A percentile compares a stretch with the other conserved stretches of the same genome.
These are phyloP conservation scores for Clitarchus hookeri DNA, from an alignment of 2,888 invertebrate species.

Conservation along the genomic window DNA sequence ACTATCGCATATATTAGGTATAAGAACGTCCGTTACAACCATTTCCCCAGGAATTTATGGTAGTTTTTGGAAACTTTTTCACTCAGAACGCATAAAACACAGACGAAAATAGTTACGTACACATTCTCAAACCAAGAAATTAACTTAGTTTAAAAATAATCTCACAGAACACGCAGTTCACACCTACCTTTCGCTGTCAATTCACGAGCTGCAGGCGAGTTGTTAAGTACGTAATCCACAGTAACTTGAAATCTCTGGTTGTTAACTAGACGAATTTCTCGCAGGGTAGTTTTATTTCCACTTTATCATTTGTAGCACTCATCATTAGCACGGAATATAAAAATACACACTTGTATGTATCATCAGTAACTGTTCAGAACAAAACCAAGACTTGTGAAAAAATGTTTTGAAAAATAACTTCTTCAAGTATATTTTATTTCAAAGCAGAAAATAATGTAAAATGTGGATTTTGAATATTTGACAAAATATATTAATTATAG, in stretches of 20 bases:
- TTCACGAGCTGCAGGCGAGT: not conserved
- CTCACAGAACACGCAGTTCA: too few relatives aligned
- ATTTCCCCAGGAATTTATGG: too few relatives aligned
- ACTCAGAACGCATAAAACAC: too few relatives aligned
- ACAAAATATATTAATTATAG: not conserved
- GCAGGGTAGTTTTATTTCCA: not conserved
- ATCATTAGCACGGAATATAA: not conserved
- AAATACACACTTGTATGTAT: not conserved
- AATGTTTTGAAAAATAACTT: not conserved
- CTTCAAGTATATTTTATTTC: not conserved
- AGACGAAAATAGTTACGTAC: too few relatives aligned
- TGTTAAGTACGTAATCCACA: not conserved
- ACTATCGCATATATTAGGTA: too few relatives aligned
- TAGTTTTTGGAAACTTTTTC: too few relatives aligned
- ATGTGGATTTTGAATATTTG: not conserved
- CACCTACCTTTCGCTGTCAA: not conserved
- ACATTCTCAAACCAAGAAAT: too few relatives aligned
- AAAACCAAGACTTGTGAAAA: not conserved
- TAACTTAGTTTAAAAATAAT: too few relatives aligned
- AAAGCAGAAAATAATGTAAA: not conserved
- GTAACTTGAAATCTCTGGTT: not conserved
- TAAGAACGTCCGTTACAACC: too few relatives aligned
- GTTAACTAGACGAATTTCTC: constrained; percentile 3
- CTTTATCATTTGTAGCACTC: not conserved
- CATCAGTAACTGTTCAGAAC: not conserved